Percentiles rank a stretch among this genome's conserved stretches.
phyloP scores from a whole-genome alignment of 2,888 invertebrate genomes.

The Meghimatium bilineatum region DNA sequence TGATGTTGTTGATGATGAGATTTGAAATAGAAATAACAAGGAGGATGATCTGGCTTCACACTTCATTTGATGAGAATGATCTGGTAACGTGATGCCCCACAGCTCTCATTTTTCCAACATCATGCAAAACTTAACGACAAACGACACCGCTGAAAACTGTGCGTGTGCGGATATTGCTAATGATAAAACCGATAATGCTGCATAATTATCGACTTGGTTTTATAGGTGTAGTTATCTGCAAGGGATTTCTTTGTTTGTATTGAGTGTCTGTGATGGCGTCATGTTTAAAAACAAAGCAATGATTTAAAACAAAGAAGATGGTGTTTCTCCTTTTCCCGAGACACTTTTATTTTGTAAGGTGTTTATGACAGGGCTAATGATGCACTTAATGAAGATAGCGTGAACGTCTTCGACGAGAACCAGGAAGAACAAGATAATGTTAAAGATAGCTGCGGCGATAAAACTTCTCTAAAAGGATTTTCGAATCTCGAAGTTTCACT shows the following conservation, averaged over 20 bases:
- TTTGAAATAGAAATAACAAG: too few species aligned
- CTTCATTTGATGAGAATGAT: too few species aligned
- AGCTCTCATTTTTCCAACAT: too few species aligned
- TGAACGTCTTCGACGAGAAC: neutral
- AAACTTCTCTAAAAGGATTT: neutral
- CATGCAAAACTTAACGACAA: neutral
- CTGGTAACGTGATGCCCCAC: too few species aligned
- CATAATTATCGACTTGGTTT: neutral
- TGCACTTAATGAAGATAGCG: neutral
- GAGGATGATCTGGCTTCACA: too few species aligned
- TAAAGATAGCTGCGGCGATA: neutral
- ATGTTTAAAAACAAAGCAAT: conserved; percentile 1
- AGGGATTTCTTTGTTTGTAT: neutral
- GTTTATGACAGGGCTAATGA: neutral
- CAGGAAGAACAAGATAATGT: neutral
- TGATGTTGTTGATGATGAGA: too few species aligned
- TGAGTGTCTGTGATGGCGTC: neutral
- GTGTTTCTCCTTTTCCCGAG: neutral
- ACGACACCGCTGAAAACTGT: neutral
- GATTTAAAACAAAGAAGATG: neutral
- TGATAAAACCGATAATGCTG: neutral
- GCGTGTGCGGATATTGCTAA: neutral
- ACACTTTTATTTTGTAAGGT: neutral
- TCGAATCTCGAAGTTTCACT: neutral
- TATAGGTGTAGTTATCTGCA: neutral